A percentile compares a stretch with the other conserved stretches of the same genome.
Conservation (phyloP, 2,888 invertebrate genomes). For the Piscicola geometra region DNA sequence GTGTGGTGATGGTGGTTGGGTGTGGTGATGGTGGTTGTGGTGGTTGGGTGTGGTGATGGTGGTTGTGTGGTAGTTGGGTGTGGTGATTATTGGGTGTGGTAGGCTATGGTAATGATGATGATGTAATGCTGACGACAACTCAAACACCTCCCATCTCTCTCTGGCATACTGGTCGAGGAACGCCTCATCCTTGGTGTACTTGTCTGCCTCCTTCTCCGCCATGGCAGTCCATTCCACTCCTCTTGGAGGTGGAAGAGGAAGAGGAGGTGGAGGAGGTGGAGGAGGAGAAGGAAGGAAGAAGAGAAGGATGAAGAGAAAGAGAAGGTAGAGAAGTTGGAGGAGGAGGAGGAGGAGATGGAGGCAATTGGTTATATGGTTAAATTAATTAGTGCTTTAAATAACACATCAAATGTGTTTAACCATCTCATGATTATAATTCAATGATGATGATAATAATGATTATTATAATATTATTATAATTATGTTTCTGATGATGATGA, state of each 20-base stretch:
- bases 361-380: not conserved
- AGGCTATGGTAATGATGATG: not conserved
- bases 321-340: not conserved
- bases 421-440: too few relatives aligned
- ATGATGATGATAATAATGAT: not conserved
- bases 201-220: conserved; percentile 70
- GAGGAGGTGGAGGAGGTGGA: not conserved
- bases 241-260: conserved; percentile 59
- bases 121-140: not conserved
- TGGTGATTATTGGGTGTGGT: not conserved
- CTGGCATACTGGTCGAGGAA: conserved; percentile 85
- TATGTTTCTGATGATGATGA: not conserved
- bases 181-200: conserved; percentile 73
- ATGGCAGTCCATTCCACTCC: conserved; percentile 77
- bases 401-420: not conserved
- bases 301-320: not conserved
- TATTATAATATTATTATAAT: conserved; percentile 4
- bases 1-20: too few relatives aligned
- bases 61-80: too few relatives aligned
- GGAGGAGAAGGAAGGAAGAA: not conserved
- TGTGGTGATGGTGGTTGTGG: too few relatives aligned
- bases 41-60: too few relatives aligned
- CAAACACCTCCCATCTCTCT: conserved; percentile 76
- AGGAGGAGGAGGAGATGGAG: not conserved
- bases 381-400: not conserved